Base-by-base conservation (phyloP, 2,113 vertebrate genomes). In the Ammodramus savannarum region DNA sequence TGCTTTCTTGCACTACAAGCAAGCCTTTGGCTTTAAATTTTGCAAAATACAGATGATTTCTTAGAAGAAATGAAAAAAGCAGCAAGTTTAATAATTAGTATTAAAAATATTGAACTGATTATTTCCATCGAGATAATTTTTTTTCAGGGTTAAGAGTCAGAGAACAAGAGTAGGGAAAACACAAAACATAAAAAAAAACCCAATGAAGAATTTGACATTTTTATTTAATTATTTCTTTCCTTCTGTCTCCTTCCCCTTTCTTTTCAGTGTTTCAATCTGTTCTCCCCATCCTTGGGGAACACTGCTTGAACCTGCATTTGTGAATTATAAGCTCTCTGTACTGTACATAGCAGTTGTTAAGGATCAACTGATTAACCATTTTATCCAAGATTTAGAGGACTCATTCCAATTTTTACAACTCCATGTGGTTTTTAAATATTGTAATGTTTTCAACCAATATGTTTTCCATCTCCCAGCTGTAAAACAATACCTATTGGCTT, bases 361-460 rank as follows among this genome's bases (percentile, higher is more conserved):
- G 95, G 95, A 97, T 72, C 91, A 95, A 93, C 95, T 90, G 97
- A 97, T 97, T 96, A 97, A 97, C 46, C 96, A 95, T 97, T 97
- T 95, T 95, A 97, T 87, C 72, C 32, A 96, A 97, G 94, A 97
- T 98, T 97, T 97, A 98, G 61, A 81, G 87, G 89, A 89, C 83
- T 97, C 95, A 97, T 96, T 97, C 94, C 85, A 69, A 46, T 91
- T 97, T 98, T 98, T 98, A 97, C 95, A 97, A 94, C 94, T 96
- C 96, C 96, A 82, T 94, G 96, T 95, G 95, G 86, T 77, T 97
- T 95, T 97, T 93, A 96, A 97, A 94, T 96, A 97, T 96, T 97
- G 87, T 92, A 97, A 96, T 97, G 91, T 34, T 97, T 97, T 95
- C 84, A 95, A 95, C 95, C 96, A 97, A 95, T 74, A 96, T 92